These are phyloP conservation scores for Chanos chanos DNA, from an alignment of 2,797 vertebrate genomes.

Conservation along the genomic window DNA sequence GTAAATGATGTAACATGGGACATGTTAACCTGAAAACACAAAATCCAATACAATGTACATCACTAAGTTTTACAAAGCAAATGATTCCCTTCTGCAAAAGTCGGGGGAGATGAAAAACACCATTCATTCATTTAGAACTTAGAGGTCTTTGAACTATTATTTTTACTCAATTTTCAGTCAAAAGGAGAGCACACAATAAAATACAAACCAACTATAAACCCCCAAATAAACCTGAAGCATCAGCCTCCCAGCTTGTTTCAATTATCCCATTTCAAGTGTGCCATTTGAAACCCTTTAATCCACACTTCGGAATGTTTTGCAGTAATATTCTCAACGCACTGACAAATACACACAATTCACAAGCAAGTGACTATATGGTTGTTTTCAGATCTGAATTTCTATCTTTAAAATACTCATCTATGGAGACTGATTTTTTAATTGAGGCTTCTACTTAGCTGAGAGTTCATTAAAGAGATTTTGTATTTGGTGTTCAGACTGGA, in stretches of 20 bases:
- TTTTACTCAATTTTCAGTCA: background rate
- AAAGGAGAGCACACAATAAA: background rate
- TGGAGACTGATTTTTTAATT: no score
- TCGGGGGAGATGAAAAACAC: no score
- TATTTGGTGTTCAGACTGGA: no score
- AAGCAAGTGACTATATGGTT: background rate
- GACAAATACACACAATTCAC: background rate
- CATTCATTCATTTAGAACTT: background rate
- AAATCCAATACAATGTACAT: no score
- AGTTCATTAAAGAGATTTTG: no score
- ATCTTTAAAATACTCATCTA: no score
- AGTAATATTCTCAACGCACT: background rate
- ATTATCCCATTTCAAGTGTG: conserved; percentile 7
- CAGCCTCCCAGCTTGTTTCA: background rate
- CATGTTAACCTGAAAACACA: no score
- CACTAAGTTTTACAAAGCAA: no score
- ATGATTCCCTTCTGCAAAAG: no score
- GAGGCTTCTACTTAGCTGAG: no score
- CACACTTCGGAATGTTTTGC: background rate
- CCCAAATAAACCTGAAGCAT: background rate
- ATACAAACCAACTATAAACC: background rate
- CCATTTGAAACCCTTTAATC: background rate
- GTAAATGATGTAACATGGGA: no score
- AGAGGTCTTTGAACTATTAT: no score
- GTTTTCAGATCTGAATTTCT: background rate